Conservation (phyloP, 2,797 vertebrate genomes). For the Miichthys miiuy region DNA sequence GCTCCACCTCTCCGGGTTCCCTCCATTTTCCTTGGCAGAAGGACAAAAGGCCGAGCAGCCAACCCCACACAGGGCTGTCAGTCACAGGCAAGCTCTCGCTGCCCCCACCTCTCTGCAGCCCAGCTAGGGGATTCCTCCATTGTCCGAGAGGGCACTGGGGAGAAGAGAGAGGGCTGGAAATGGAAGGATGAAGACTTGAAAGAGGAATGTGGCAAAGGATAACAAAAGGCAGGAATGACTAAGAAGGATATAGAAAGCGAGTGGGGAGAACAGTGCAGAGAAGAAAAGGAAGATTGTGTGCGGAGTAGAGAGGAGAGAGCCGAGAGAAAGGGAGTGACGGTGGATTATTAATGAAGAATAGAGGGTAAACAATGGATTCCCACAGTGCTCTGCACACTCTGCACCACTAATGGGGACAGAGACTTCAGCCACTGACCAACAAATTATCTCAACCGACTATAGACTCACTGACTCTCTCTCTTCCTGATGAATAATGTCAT, state of each 20-base stretch:
- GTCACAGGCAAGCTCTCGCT: conserved; percentile 64
- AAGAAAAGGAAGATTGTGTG: conserved; percentile 61
- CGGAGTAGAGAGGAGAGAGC: conserved; percentile 39
- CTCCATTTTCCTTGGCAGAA: conserved; percentile 76
- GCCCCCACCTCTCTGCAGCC: conserved; percentile 42
- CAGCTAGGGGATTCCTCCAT: conserved; percentile 74
- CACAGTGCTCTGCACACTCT: conserved; percentile 56
- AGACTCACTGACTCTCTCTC: conserved; percentile 7
- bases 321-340: conserved; percentile 63
- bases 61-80: conserved; percentile 79
- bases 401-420: conserved; percentile 56
- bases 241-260: conserved; percentile 55
- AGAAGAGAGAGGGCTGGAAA: conserved; percentile 53
- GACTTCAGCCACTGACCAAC: conserved; percentile 51
- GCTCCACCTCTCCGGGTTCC: conserved; percentile 69
- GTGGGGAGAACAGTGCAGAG: conserved; percentile 34
- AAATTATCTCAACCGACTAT: conserved; percentile 41
- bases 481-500: conserved; percentile 26
- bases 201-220: conserved; percentile 56
- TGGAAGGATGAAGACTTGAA: conserved; percentile 68
- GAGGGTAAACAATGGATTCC: conserved; percentile 68
- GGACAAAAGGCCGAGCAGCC: conserved; percentile 78
- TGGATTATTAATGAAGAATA: conserved; percentile 74
- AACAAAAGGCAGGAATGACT: conserved; percentile 75
- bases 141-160: conserved; percentile 65